Base-by-base conservation (phyloP, 92 coral and sea anemone genomes). In the Isaurus tuberculatus region DNA sequence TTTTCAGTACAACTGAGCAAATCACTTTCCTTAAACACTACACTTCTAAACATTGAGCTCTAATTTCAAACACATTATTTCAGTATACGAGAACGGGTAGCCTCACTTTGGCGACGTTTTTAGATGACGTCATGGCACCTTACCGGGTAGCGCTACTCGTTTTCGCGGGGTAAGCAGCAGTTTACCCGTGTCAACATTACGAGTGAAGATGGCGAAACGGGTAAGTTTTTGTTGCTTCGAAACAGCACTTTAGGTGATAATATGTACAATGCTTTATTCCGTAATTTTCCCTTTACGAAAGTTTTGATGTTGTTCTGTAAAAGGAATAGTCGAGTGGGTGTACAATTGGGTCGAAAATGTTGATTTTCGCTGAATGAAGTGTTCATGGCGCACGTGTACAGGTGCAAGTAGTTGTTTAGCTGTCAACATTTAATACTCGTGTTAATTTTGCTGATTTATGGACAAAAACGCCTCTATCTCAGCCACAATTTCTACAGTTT, bases 301-400 rank as follows among this genome's bases (percentile, higher is more conserved):
- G 64, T 61, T 64, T 31, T 63, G 64, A 79, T 36, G 40, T 63
- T 79, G 44, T 22, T 70, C 74, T 64, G 85, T 65, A 34, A 40
- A 83, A 71, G 73, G 63, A 82, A 66, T 28, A 73, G 32, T 83
- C 53, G 74, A 83, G 74, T 17, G 48, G 86, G 67, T 49, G 48
- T 8, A 51, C 69, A 42, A 34, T 83, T 70, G 79, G 83, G 78
- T 79, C 51, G 57, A 84, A 86, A 74, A 69, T 58, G 71, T 65
- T 65, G 71, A 23, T 65, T 65, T 65, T 31, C 29, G 29, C 71
- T 65, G 71, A 65, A 65, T 65, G 71, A 66, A 27, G 31, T 66
- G 32, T 31, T 66, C 72, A 66, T 66, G 72, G 72, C 71, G 71
- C 71, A 65, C 44, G 71, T 29, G n/a, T 65, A 26, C 71, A 65